A percentile compares a stretch with the other conserved stretches of the same genome.
Conservation (phyloP, 2,888 invertebrate species). For the Pristionchus japonicus region DNA sequence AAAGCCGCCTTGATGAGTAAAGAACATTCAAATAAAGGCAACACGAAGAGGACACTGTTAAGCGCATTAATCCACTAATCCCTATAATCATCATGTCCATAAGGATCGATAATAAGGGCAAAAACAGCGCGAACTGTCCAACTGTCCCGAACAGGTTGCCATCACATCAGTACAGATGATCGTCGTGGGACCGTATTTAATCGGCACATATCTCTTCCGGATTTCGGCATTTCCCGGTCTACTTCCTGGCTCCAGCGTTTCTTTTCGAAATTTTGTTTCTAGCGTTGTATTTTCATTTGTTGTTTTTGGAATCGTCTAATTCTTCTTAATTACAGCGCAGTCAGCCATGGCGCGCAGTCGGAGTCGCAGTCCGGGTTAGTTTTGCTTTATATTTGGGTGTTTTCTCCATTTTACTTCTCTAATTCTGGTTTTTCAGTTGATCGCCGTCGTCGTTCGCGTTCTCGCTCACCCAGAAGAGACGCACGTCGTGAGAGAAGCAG, state of each 20-base stretch:
- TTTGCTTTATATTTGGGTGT: not conserved
- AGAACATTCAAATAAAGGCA: not conserved
- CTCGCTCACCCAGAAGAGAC: conserved; percentile 33
- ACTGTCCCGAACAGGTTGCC: conserved; percentile 19
- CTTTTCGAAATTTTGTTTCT: conserved; percentile 24
- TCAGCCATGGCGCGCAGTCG: conserved; percentile 55
- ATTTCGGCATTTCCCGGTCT: not conserved
- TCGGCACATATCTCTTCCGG: not conserved
- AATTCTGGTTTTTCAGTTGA: not conserved
- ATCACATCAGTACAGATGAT: too few species aligned
- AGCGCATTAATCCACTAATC: not conserved
- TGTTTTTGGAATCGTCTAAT: not conserved
- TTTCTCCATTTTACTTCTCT: not conserved
- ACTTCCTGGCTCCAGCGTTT: not conserved
- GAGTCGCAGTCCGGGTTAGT: conserved; percentile 51
- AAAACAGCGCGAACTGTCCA: not conserved
- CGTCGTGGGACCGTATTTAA: not conserved
- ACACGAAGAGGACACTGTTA: not conserved
- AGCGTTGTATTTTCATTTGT: not conserved
- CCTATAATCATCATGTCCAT: not conserved
- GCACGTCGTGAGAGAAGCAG: conserved; percentile 7
- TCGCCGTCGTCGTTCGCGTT: conserved; percentile 43
- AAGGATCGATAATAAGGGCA: not conserved
- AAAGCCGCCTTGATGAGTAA: not conserved
- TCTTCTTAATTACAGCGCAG: not conserved